Evolutionary conservation across 2,888 invertebrate genomes (phyloP), one percentile per base, ranked within the genome.

Genomic region (Clivina fossor): DNA sequence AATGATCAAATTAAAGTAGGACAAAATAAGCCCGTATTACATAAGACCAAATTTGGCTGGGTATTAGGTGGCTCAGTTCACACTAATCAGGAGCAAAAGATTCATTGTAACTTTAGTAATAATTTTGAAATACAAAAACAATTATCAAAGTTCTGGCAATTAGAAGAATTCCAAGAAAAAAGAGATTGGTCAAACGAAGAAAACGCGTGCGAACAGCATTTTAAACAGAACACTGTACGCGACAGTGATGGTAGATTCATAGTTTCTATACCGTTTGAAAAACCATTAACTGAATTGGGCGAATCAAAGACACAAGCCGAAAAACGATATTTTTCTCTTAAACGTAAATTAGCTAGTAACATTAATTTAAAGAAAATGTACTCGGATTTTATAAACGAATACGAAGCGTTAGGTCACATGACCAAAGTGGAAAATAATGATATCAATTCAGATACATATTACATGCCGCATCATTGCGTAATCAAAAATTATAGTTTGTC

Each of bases 381-480:
- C 16, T 7, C 20, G n/a, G 16, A 40, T 5, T 40, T 40, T n/a
- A 40, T 40, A 4, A 3, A 18, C 9, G 15, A 40, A n/a, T 40
- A 40, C 20, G 40, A 4, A 15, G 9, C 9, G 16, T 40, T 40
- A 40, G 40, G 40, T 15, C 40, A 40, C 16, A 40, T 40, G 40
- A n/a, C n/a, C n/a, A n/a, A n/a, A n/a, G n/a, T n/a, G n/a, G n/a
- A n/a, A n/a, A n/a, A n/a, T n/a, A n/a, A n/a, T n/a, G n/a, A n/a
- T n/a, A 15, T 18, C 4, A 11, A 11, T 7, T 4, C 8, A 20
- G n/a, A 40, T 15, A 18, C 15, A 16, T 49, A 24, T 28, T 38
- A 49, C 28, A 3, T 49, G n/a, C 38, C 49, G 1, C 38, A 49
- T 38, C 24, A 49, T 15, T 16, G 20, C 9, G 38, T 49, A 3